A percentile compares a stretch with the other conserved stretches of the same genome.
phyloP scores from a whole-genome alignment of 23 tunicate genomes.

The Trididemnum clinides region DNA sequence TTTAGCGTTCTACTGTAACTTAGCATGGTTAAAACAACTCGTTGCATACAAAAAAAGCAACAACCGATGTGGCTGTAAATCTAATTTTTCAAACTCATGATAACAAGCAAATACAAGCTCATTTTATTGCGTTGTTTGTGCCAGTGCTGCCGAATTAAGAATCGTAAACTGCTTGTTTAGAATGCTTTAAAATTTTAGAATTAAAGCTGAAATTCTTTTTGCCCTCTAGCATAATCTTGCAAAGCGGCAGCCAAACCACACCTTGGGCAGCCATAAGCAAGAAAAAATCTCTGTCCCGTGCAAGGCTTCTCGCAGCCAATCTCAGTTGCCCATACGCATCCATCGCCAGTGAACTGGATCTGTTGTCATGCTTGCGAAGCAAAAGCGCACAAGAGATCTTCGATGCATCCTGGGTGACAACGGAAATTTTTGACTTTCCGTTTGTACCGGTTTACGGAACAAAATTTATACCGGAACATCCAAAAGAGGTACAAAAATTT shows the following conservation, averaged over 20 bases:
- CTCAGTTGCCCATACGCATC: conserved; percentile 11
- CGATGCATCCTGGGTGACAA: conserved; percentile 49
- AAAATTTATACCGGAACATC: conserved; percentile 47
- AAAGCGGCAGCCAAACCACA: conserved; percentile 64
- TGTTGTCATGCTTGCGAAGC: conserved; percentile 44
- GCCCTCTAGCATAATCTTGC: conserved; percentile 54
- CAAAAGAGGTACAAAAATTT: conserved; percentile 56
- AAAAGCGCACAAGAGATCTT: conserved; percentile 45
- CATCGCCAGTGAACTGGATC: conserved; percentile 3
- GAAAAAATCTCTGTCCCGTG: conserved; percentile 19
- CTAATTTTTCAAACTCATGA: too few relatives aligned
- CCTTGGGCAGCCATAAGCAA: conserved; percentile 60
- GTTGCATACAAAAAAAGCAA: too few relatives aligned
- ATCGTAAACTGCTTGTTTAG: too few relatives aligned
- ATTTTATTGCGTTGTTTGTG: too few relatives aligned
- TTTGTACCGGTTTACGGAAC: conserved; percentile 79
- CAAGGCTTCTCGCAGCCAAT: conserved; percentile 4
- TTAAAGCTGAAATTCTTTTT: too few relatives aligned
- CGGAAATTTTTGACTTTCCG: conserved; percentile 77
- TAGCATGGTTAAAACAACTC: too few relatives aligned
- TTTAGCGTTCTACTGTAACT: too few relatives aligned
- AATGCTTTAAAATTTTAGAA: too few relatives aligned
- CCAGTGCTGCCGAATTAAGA: too few relatives aligned
- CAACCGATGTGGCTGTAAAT: too few relatives aligned
- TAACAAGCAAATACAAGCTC: too few relatives aligned